Conservation (phyloP, 2,888 invertebrate species). For the Marronus borbonicus region DNA sequence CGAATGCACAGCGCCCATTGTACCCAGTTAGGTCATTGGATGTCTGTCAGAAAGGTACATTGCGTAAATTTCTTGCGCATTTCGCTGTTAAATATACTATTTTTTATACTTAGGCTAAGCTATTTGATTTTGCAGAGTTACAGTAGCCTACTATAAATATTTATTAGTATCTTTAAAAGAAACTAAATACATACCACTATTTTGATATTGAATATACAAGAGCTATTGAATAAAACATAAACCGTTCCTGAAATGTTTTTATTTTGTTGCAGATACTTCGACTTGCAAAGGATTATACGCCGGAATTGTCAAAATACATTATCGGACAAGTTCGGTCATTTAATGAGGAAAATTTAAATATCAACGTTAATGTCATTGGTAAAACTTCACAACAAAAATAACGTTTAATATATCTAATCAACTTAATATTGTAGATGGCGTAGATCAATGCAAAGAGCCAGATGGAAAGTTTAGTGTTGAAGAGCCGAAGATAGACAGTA, state of each 20-base stretch:
- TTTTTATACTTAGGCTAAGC: no score
- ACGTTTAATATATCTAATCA: slow-evolving; percentile 1
- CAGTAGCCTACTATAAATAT: no score
- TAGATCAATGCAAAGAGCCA: slow-evolving; percentile 63
- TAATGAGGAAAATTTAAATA: slow-evolving; percentile 53
- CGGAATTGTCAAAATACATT: slow-evolving; percentile 67
- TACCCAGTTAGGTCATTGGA: no score
- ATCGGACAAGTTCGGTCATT: slow-evolving; percentile 62
- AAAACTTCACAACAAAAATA: slow-evolving; percentile 34
- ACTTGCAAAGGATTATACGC: slow-evolving; percentile 67
- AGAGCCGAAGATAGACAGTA: slow-evolving; percentile 55
- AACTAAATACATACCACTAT: no score
- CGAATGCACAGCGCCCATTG: no score
- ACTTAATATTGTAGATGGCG: slow-evolving; percentile 62
- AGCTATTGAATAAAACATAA: background rate
- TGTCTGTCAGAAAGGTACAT: no score
- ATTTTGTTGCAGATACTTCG: slow-evolving; percentile 65
- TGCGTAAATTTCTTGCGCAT: no score
- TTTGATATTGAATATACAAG: no score
- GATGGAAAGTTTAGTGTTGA: slow-evolving; percentile 66
- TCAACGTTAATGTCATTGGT: slow-evolving; percentile 61
- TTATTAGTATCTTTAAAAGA: no score
- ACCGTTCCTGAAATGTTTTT: slow-evolving; percentile 9
- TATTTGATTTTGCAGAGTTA: no score
- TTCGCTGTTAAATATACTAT: no score